phyloP scores from a whole-genome alignment of 1,140 invertebrate genomes.

The Armadillidium nasatum region DNA sequence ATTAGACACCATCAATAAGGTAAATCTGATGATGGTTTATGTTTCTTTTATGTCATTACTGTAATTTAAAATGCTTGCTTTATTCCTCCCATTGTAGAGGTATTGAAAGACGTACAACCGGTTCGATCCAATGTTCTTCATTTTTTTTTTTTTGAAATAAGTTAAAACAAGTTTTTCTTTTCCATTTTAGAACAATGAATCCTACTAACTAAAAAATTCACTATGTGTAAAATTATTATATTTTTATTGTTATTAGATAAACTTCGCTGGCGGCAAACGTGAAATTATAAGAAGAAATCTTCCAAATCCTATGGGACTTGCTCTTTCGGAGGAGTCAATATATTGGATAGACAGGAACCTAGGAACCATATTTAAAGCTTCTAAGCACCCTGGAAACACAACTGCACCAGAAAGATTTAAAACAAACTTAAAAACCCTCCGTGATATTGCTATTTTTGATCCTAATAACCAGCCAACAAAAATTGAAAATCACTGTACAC shows the following conservation, averaged over 20 bases:
- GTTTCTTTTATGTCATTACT: too few relatives aligned
- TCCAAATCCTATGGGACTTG: slow-evolving; percentile 91
- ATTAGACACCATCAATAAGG: slow-evolving; percentile 83
- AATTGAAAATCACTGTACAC: slow-evolving; percentile 67
- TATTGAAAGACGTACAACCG: too few relatives aligned
- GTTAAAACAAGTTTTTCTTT: too few relatives aligned
- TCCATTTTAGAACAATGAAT: too few relatives aligned
- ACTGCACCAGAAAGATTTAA: slow-evolving; percentile 64
- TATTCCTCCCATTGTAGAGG: too few relatives aligned
- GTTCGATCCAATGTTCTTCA: too few relatives aligned
- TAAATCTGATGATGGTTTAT: not conserved
- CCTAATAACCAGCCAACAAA: slow-evolving; percentile 70
- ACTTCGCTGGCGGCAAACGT: slow-evolving; percentile 52
- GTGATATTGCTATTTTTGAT: slow-evolving; percentile 88
- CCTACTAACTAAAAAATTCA: not conserved
- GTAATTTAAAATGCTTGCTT: too few relatives aligned
- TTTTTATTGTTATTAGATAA: slow-evolving; percentile 45
- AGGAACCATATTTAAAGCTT: slow-evolving; percentile 74
- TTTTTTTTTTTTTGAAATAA: too few relatives aligned
- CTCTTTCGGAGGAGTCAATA: slow-evolving; percentile 69
- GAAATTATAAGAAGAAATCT: slow-evolving; percentile 76
- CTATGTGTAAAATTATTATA: too few relatives aligned
- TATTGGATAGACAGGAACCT: slow-evolving; percentile 96
- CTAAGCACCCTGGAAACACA: slow-evolving; percentile 67
- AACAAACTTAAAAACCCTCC: slow-evolving; percentile 73